Evolutionary conservation across 2,113 vertebrate genomes (phyloP), one percentile per base, ranked within the genome.

Genomic region (Ammospiza nelsoni): DNA sequence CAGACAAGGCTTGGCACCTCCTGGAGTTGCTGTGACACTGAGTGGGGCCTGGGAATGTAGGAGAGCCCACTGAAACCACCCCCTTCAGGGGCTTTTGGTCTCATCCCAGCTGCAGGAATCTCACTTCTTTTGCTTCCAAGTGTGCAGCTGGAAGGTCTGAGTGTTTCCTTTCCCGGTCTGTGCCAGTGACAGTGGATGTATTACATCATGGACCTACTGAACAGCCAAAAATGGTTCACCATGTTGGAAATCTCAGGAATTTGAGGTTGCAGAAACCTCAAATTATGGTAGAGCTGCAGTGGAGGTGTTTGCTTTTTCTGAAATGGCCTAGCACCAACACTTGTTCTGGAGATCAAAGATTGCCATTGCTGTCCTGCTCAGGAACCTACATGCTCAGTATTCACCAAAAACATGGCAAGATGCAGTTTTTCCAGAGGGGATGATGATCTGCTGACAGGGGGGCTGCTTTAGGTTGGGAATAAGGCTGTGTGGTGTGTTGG

Each of bases 171-270:
- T 55, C 58, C 28, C 31, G 41, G 22, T 31, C 49, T 52, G 52
- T 48, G 33, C 15, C 61, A 14, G 28, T 3, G 11, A 6, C 0
- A 0, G 55, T 21, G 37, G 37, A 4, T 78, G 52, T 67, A 23
- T 31, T 74, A 12, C 14, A 4, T 31, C 48, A 6, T 5, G 18
- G 74, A 27, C 46, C 29, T 37, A 0, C 0, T 58, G 19, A 74
- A 35, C 8, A 22, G 62, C 66, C 58, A 44, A 4, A 81, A 65
- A 28, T 12, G 22, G 43, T 49, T 91, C 58, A 25, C 49, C 2
- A 0, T 43, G 16, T 55, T 59, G 54, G 58, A 43, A 37, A 1
- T 79, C 35, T 59, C 27, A 88, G 90, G 75, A 77, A 69, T 76
- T 15, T 66, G 84, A 68, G 48, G 49, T 78, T 95, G 91, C 18